Base-by-base conservation (phyloP, 2,797 vertebrate species). In the Taenioides sp. region DNA sequence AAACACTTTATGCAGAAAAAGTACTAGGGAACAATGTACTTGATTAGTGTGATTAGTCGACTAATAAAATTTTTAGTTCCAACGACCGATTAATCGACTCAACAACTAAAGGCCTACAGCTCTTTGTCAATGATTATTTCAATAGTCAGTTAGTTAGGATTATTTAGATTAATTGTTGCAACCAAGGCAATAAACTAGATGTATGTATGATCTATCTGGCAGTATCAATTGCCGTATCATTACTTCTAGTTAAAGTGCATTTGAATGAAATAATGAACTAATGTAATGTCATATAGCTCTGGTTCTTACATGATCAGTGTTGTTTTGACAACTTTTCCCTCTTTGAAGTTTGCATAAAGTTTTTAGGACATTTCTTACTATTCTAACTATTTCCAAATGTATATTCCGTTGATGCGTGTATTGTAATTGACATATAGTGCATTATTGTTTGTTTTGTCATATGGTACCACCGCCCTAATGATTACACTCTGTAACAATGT, bases 401-500 rank as follows among this genome's bases (percentile, higher is more conserved):
- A 55, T 23, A 22, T 55, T 55, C 54, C 10, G 1, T 23, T 23
- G 2, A 55, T 1, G 9, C 7, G 10, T 14, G n/a, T 23, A 23
- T 12, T 12, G 11, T 23, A 11, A 55, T 23, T 55, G 54, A 11
- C 54, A 22, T 12, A 55, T 60, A 31, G 7, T 1, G 0, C 17
- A 27, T 18, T 28, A 60, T 17, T 60, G 16, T 16, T 16, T 60
- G 54, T 57, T 57, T 57, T 57, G 54, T 57, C 58, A 59, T 14
- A 59, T 28, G 6, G 58, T 59, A 59, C 58, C 25, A 18, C 25
- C 27, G 11, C 58, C 25, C 27, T 31, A 7, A 60, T 23, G 40
- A 65, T 72, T 52, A 49, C 6, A 72, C 54, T 43, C 18, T 14
- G 22, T 22, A 71, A 40, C 71, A 74, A 67, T 74, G 60, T 25